Base-by-base conservation (phyloP, 2,113 vertebrate species). In the Acanthochromis polyacanthus region DNA sequence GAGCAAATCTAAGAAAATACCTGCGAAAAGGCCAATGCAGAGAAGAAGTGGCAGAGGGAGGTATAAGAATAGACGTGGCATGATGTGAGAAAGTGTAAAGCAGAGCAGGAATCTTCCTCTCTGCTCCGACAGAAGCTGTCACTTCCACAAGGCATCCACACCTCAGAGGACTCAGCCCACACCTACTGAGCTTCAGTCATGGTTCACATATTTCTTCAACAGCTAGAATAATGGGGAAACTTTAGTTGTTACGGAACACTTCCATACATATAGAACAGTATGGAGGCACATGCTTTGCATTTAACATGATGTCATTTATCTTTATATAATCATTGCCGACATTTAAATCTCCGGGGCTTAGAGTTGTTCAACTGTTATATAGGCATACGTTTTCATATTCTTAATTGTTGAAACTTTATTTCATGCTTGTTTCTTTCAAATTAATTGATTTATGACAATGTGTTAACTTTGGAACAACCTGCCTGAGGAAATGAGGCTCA, bases 61-160 rank as follows among this genome's bases (percentile, higher is more conserved):
- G 63, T 43, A 14, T 57, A 71, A 64, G 76, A 81, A 83, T 76
- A 83, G 55, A 82, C 66, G 53, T 5, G 56, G 62, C 14, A 50
- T 19, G 52, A 58, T 48, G 2, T 51, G 45, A 62, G 36, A 20
- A 78, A 66, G 75, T 51, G 69, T 72, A 65, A 62, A 69, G 22
- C 30, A 32, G 38, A 15, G 40, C 36, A 25, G 20, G 46, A 38
- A 78, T 32, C 53, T 67, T 72, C 23, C 48, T 69, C 51, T 46
- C 40, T 40, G 52, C 40, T 46, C 32, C 1, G 9, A 64, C 23
- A 55, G 56, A 43, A 67, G 36, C 56, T 75, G 61, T 81, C 73
- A 72, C 48, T 65, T 80, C 30, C 11, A 5, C 58, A 75, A 48
- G 19, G 6, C 3, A 14, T 78, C 65, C 56, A 58, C 66, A 68